phyloP scores from a whole-genome alignment of 2,113 vertebrate genomes.

The Hirundichthys speculiger region DNA sequence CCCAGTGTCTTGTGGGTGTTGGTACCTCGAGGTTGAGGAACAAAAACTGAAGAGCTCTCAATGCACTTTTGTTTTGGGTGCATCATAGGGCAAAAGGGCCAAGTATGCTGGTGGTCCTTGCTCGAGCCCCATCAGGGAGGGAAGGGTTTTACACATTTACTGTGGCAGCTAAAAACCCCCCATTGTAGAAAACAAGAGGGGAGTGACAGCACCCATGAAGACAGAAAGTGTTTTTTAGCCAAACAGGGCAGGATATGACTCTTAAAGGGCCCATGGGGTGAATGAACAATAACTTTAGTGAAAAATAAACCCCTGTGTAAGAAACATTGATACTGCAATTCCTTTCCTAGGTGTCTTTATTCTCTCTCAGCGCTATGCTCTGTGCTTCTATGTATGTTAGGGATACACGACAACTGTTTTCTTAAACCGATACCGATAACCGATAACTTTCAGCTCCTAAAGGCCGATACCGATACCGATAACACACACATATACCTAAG shows the following conservation, averaged over 20 bases:
- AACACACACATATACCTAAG: too few relatives aligned
- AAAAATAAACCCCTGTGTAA: constrained; percentile 77
- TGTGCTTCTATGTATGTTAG: too few relatives aligned
- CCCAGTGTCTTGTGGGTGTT: constrained; percentile 75
- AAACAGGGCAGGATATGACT: constrained; percentile 86
- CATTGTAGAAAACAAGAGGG: constrained; percentile 81
- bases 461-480: too few relatives aligned
- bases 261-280: constrained; percentile 78
- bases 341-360: constrained; percentile 60
- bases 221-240: constrained; percentile 82
- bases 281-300: constrained; percentile 78
- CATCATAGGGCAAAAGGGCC: constrained; percentile 77
- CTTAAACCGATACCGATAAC: too few relatives aligned
- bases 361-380: constrained; percentile 30
- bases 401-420: too few relatives aligned
- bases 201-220: constrained; percentile 79
- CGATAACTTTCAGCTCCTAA: too few relatives aligned
- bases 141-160: constrained; percentile 78
- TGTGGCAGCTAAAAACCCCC: constrained; percentile 80
- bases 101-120: constrained; percentile 85
- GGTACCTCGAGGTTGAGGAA: constrained; percentile 76
- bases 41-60: constrained; percentile 79
- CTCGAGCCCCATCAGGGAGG: constrained; percentile 71
- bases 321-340: constrained; percentile 66
- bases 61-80: constrained; percentile 84